Evolutionary conservation across 2,888 invertebrate genomes (phyloP).

Genomic region (Alentia gelatinosa): DNA sequence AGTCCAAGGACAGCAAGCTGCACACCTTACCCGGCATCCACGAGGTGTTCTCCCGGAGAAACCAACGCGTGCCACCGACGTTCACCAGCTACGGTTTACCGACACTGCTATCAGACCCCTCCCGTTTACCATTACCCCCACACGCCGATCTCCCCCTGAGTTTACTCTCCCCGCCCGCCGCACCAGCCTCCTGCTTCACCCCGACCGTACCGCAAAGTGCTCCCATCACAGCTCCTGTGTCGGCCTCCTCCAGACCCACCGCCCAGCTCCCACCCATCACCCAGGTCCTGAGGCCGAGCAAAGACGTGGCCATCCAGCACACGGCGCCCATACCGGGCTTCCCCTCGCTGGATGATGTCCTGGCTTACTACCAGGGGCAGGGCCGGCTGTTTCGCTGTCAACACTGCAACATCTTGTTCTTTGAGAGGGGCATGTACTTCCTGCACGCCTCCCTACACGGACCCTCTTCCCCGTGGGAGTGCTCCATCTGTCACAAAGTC

Average conservation of each 20-base stretch:
- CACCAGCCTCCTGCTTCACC: conserved; percentile 39
- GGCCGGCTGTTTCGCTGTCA: conserved; percentile 73
- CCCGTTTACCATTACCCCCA: conserved; percentile 10
- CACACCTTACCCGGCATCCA: conserved; percentile 65
- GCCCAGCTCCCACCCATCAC: conserved; percentile 67
- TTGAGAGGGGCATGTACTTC: conserved; percentile 74
- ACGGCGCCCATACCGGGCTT: conserved; percentile 67
- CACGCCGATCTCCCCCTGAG: conserved; percentile 53
- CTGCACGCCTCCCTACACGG: conserved; percentile 74
- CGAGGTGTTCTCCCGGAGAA: conserved; percentile 64
- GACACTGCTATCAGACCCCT: conserved; percentile 52
- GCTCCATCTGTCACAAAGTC: conserved; percentile 72
- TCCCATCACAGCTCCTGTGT: not conserved
- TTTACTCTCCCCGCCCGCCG: conserved; percentile 52
- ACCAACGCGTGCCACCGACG: conserved; percentile 60
- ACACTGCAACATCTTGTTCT: conserved; percentile 74
- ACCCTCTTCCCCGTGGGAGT: conserved; percentile 73
- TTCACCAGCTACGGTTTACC: conserved; percentile 63
- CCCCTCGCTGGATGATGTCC: conserved; percentile 70
- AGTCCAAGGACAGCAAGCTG: conserved; percentile 16
- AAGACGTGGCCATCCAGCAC: conserved; percentile 70
- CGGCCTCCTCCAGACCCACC: conserved; percentile 59
- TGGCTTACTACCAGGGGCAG: conserved; percentile 72
- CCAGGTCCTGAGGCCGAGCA: conserved; percentile 62
- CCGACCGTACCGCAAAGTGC: not conserved